Evolutionary conservation across 37 sponge, comb jelly and placozoan species (phyloP), one percentile per base, ranked within the genome.

Genomic region (Spongia lamella): DNA sequence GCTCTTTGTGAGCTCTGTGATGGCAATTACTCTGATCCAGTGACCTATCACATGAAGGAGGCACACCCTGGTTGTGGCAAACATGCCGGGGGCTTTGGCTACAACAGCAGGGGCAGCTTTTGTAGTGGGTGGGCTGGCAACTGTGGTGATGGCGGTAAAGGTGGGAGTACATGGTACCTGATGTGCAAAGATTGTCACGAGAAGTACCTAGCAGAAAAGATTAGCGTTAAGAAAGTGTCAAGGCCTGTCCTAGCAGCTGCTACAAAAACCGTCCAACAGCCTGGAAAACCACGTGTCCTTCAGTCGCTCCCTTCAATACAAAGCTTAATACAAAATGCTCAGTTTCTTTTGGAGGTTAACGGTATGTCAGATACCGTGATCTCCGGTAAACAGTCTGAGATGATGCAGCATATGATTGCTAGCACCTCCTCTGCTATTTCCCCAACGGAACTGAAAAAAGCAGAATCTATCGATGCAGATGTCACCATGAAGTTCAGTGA

Each of bases 51-150:
- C 87, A 97, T 97, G 98, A 88, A 89, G 62, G 73, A 84, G 19
- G 47, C 62, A 27, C 98, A 97, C 56, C 89, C 88, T 2, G 98
- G 98, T 7, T 97, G 98, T 76, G 84, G 88, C 58, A 79, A 79
- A 36, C 86, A 85, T 61, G 92, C 94, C 72, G 89, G 81, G 70
- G 98, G 98, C 17, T 89, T 87, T 94, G 98, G 98, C 54, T 97
- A 97, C 89, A 97, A 97, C 81, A 88, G 94, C 72, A 76, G 84
- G 6, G 98, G 98, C 17, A 73, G 78, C 21, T 94, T 88, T 79
- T 97, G 94, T 65, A 80, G 86, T 5, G 98, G 98, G 0, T 97
- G 98, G 98, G 95, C 98, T 0, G 98, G 98, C 7, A 90, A 86
- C 79, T 97, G 98, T 60, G 98, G 98, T 0, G 98, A 97, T 52